Percentiles rank a stretch among this genome's conserved stretches.
Evolutionary conservation across 2,113 vertebrate species (phyloP).

Genomic region (Hucho hucho): DNA sequence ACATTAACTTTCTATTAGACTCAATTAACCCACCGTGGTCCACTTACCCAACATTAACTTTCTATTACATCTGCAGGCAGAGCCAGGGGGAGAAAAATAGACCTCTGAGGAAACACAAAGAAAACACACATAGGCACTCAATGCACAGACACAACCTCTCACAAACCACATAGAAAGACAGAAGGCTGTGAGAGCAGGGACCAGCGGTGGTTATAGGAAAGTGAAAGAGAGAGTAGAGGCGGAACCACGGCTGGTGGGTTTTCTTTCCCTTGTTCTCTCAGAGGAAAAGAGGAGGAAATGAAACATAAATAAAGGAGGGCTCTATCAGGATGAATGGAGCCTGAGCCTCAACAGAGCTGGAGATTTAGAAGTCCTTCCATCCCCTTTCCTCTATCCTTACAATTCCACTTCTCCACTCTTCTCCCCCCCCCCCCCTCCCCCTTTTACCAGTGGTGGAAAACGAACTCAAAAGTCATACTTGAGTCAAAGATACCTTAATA

Average conservation of each 20-base stretch:
- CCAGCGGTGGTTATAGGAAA: background rate
- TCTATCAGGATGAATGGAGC: slow-evolving; percentile 18
- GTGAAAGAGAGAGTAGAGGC: background rate
- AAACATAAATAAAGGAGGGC: slow-evolving; percentile 12
- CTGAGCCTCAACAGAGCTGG: slow-evolving; percentile 1
- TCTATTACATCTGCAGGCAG: slow-evolving; percentile 10
- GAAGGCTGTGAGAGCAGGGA: background rate
- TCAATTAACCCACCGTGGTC: too few species aligned
- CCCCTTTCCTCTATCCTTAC: background rate
- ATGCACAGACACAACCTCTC: background rate
- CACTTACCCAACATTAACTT: background rate
- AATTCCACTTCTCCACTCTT: background rate
- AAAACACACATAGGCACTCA: slow-evolving; percentile 12
- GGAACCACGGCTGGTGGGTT: background rate
- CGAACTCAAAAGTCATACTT: too few species aligned
- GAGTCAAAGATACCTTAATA: too few species aligned
- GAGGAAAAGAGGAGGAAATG: slow-evolving; percentile 11
- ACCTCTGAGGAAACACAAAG: slow-evolving; percentile 4
- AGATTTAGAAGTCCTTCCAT: background rate
- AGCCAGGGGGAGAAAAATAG: background rate
- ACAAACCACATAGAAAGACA: background rate
- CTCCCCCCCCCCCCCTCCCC: background rate
- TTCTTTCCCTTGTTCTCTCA: background rate
- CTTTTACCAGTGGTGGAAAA: too few species aligned
- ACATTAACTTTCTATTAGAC: too few species aligned